A percentile compares a stretch with the other conserved stretches of the same genome.
phyloP scores from a whole-genome alignment of 2,113 vertebrate species.

The Echinops telfairi region DNA sequence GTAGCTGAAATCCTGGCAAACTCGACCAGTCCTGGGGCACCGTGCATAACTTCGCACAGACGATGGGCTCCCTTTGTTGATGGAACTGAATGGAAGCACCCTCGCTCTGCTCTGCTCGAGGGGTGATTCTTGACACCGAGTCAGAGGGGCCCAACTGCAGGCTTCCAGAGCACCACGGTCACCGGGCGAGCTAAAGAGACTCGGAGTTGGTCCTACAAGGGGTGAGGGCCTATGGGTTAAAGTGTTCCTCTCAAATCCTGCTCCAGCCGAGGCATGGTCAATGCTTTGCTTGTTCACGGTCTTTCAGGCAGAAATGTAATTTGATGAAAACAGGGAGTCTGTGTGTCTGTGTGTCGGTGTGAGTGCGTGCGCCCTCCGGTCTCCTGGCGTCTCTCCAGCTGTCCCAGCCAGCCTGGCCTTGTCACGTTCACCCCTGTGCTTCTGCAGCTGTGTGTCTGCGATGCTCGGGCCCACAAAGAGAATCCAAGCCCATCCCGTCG shows the following conservation, averaged over 20 bases:
- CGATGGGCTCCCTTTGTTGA: slow-evolving; percentile 4
- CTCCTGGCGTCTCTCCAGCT: background rate
- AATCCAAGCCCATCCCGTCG: background rate
- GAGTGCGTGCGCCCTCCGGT: background rate
- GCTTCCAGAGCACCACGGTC: background rate
- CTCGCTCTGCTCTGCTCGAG: background rate
- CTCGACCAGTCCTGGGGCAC: background rate
- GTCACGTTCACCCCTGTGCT: background rate
- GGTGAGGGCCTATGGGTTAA: background rate
- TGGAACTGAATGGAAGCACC: background rate
- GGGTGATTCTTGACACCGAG: slow-evolving; percentile 27
- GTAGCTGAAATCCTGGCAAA: slow-evolving; percentile 33
- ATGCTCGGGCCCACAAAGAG: background rate
- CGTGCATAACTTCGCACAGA: background rate
- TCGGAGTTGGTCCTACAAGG: background rate
- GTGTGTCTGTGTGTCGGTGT: background rate
- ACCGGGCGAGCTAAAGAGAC: background rate
- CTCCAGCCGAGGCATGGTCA: background rate
- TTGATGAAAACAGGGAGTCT: background rate
- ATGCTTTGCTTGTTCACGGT: background rate
- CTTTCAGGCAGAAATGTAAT: background rate
- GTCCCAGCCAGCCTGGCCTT: background rate
- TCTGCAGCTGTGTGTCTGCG: background rate
- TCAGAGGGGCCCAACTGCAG: background rate
- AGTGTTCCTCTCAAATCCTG: background rate